Conservation (phyloP, 1,140 invertebrate species). For the Drosophila sp. region DNA sequence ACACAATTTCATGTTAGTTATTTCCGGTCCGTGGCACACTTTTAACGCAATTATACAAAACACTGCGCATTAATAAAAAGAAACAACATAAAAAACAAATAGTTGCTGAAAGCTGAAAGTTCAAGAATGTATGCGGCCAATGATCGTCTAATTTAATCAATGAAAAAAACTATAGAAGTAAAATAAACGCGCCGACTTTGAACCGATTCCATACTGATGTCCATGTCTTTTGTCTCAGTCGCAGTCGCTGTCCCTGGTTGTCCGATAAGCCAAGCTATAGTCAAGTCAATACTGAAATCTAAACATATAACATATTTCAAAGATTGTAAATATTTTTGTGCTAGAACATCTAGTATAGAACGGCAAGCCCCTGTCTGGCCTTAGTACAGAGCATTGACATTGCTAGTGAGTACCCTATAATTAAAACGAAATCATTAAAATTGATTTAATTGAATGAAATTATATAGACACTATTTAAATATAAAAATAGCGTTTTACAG, state of each 20-base stretch:
- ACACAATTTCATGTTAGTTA: conserved; percentile 51
- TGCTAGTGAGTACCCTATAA: conserved; percentile 22
- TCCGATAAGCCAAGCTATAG: conserved; percentile 33
- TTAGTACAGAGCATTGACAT: conserved; percentile 3
- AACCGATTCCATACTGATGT: conserved; percentile 29
- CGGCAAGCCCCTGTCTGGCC: conserved; percentile 35
- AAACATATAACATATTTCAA: not conserved
- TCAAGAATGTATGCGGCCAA: conserved; percentile 48
- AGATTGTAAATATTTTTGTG: not conserved
- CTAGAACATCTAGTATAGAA: too few species aligned
- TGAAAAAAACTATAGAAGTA: conserved; percentile 1
- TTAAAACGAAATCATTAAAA: not conserved
- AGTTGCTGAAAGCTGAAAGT: conserved; percentile 17
- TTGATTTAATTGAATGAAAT: not conserved
- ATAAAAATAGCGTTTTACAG: conserved; percentile 6
- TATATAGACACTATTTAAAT: too few species aligned
- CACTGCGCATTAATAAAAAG: conserved; percentile 34
- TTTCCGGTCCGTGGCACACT: conserved; percentile 70
- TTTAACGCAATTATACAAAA: conserved; percentile 39
- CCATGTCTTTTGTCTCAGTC: conserved; percentile 1
- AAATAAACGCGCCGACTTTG: conserved; percentile 45
- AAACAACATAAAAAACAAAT: not conserved
- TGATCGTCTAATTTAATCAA: conserved; percentile 52
- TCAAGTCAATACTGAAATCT: not conserved
- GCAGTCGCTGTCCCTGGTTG: conserved; percentile 1